Evolutionary conservation across 1,140 invertebrate genomes (phyloP), one percentile per base, ranked within the genome.

Genomic region (Papilio polyxenes): DNA sequence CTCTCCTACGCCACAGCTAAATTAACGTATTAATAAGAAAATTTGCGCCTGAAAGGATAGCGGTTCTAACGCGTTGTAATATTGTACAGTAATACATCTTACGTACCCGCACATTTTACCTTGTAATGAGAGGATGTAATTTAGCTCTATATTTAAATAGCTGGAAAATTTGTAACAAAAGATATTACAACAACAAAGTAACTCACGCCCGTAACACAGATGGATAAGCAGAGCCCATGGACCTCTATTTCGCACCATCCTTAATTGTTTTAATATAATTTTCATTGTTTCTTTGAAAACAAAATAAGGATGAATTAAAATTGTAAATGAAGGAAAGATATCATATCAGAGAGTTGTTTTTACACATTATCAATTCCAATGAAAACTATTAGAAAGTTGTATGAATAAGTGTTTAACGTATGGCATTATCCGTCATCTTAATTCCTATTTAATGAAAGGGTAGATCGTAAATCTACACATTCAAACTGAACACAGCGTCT

Each of bases 391-490:
- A 85, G 83, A 85, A 90, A 89, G 84, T 90, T 91, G 85, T 89
- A 90, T 88, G 89, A 88, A 90, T 88, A 88, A 89, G 89, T 92
- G 89, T 86, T 89, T 92, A 90, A 89, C 90, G 88, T 88, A 86
- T 84, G 86, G 87, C 87, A 89, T 90, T 93, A 93, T 92, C 91
- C 92, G 85, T 92, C 89, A 88, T 89, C 87, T 91, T 93, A 92
- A 93, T 93, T 92, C 92, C 92, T 92, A 90, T 92, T 93, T 94
- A 93, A 93, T 93, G 92, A 94, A 93, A 92, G 92, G 93, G 92
- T 93, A 89, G 91, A 92, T 93, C 93, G 89, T 93, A 94, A 94
- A 94, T 94, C 92, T 91, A 92, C 90, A 90, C 89, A 88, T 90
- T 87, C 91, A 88, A 92, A 93, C 89, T 92, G 91, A 92, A 91